phyloP scores from a whole-genome alignment of 2,888 invertebrate genomes.

The Petrolisthes manimaculis region DNA sequence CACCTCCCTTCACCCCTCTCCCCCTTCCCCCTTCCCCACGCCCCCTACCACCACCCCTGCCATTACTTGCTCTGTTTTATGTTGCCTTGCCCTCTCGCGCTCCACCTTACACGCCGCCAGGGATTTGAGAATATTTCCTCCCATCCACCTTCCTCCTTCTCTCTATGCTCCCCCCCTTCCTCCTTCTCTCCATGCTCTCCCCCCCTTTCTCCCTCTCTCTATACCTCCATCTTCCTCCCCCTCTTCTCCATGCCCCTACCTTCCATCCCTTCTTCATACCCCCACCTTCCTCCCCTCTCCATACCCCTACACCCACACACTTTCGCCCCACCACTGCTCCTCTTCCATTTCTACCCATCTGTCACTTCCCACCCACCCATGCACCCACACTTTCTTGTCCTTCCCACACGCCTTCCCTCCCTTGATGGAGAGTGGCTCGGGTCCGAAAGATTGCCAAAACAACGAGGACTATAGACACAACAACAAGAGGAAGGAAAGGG shows the following conservation, averaged over 20 bases:
- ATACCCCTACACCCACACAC: neutral
- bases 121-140: neutral
- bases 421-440: neutral
- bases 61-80: constrained; percentile 10
- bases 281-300: neutral
- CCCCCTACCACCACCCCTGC: constrained; percentile 1
- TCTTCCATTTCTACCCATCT: neutral
- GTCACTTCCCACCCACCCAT: neutral
- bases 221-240: constrained; percentile 4
- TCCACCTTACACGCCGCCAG: neutral
- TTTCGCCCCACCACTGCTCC: neutral
- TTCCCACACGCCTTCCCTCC: neutral
- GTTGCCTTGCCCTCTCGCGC: neutral
- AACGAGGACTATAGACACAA: neutral
- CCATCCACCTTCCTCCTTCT: neutral
- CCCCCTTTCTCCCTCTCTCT: neutral
- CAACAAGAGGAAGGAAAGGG: constrained; percentile 1
- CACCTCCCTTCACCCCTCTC: neutral
- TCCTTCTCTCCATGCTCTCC: constrained; percentile 4
- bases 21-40: neutral
- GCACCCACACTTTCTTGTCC: neutral
- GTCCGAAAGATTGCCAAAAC: too few species aligned
- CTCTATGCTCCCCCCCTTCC: neutral
- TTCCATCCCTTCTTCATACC: neutral
- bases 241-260: neutral